Evolutionary conservation across 2,113 vertebrate genomes (phyloP).

Genomic region (Chroicocephalus ridibundus): DNA sequence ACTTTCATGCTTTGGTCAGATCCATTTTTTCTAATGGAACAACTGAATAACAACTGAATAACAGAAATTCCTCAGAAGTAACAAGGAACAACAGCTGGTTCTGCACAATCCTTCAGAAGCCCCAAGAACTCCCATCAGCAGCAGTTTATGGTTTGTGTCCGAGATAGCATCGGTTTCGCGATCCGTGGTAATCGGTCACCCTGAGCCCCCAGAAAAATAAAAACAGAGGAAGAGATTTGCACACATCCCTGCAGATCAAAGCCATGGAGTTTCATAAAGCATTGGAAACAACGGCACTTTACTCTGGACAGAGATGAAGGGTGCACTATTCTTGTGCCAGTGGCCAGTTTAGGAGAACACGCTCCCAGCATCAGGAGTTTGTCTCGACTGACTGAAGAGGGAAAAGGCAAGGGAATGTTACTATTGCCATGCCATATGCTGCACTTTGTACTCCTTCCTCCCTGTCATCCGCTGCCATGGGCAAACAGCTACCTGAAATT

Average conservation of each 20-base stretch:
- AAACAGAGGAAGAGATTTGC: background rate
- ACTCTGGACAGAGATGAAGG: background rate
- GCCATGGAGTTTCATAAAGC: background rate
- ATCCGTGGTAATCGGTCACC: background rate
- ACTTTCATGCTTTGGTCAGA: background rate
- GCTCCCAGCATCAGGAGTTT: background rate
- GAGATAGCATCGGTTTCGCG: background rate
- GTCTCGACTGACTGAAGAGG: background rate
- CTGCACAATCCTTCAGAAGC: background rate
- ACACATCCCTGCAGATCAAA: background rate
- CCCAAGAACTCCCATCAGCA: background rate
- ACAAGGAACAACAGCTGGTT: background rate
- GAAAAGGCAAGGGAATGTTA: background rate
- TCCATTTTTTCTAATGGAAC: background rate
- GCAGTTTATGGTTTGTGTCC: background rate
- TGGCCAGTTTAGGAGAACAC: background rate
- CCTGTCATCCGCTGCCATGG: background rate
- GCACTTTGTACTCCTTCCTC: background rate
- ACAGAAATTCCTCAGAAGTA: background rate
- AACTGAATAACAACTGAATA: background rate
- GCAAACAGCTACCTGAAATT: background rate
- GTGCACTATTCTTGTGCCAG: background rate
- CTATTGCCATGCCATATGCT: background rate
- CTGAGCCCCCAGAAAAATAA: background rate
- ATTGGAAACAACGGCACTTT: background rate